Percentiles rank a stretch among this genome's conserved stretches.
phyloP scores from a whole-genome alignment of 2,888 invertebrate species.

The Eupithecia vulgata region DNA sequence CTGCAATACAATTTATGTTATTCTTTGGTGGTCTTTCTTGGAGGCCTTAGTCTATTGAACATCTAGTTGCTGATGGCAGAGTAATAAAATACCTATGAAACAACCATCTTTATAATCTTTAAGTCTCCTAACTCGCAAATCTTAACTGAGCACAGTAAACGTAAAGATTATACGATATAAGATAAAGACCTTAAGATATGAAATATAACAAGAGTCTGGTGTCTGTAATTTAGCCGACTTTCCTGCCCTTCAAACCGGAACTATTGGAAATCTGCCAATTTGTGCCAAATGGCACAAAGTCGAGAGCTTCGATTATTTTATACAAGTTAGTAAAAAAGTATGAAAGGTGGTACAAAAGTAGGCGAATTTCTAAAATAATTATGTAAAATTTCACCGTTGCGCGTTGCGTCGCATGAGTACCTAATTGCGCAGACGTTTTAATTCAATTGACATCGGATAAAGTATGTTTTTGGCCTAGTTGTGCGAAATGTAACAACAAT shows the following conservation, averaged over 20 bases:
- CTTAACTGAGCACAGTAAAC: background rate
- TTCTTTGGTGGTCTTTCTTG: conserved; percentile 3
- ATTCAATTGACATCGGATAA: background rate
- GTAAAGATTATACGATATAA: too few relatives aligned
- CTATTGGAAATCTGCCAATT: conserved; percentile 25
- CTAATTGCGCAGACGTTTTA: background rate
- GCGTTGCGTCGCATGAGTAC: background rate
- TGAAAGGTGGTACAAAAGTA: background rate
- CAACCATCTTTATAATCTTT: background rate
- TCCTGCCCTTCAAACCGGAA: conserved; percentile 31
- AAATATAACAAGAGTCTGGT: conserved; percentile 13
- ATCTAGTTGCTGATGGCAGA: background rate
- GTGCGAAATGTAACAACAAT: background rate
- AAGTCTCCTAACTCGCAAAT: background rate
- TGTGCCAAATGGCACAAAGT: conserved; percentile 13
- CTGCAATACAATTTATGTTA: background rate
- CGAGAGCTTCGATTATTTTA: background rate
- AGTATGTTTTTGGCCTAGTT: background rate
- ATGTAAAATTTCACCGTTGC: conserved; percentile 1
- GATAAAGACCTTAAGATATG: background rate
- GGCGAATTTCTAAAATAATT: background rate
- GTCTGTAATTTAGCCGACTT: conserved; percentile 28
- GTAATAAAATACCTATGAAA: background rate
- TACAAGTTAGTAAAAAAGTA: background rate
- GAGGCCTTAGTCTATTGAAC: background rate